Evolutionary conservation across 1,140 invertebrate species (phyloP), one percentile per base, ranked within the genome.

Genomic region (Drosophila triauraria): DNA sequence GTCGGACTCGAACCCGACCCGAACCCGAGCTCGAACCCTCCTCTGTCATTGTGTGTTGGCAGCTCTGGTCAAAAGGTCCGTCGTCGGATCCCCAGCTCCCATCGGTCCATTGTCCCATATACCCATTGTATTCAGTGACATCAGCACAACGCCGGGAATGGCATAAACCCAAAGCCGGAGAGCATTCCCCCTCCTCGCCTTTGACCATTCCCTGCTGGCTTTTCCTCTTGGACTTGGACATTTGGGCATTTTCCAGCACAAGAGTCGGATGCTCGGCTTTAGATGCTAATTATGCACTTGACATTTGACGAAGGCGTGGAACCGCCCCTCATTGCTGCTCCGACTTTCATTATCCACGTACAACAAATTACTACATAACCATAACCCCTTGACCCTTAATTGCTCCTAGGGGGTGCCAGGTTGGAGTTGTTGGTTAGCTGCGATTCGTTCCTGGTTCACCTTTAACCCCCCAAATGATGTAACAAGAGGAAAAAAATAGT

Each of bases 201-300:
- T 40, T 60, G 56, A 40, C 63, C 62, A 69, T 59, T 42, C 32
- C 57, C 32, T 27, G 43, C 43, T 43, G 50, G 50, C 23, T 59
- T 82, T 59, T 58, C 44, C 51, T 46, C 50, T 23, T 59, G 15
- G 63, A 67, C 60, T 58, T 57, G 63, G 25, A 69, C 48, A 68
- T 47, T 67, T 47, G 27, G 59, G 46, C 54, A 64, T 77, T 78
- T 78, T 81, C 60, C 54, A 57, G 48, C 32, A 38, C 27, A 7
- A 20, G 50, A 75, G 71, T 58, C 64, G 61, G 70, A 61, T 38
- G 51, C 56, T 57, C 58, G 27, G 71, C 69, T 82, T 82, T 65
- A 63, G 74, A 77, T 75, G 80, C 42, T 79, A 87, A 88, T 87
- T 87, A 87, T 88, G 80, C 84, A 80, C 84, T 86, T 88, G 83